Percentiles rank a stretch among this genome's conserved stretches.
Evolutionary conservation across 2,888 invertebrate species (phyloP).

Genomic region (Lypha dubia): DNA sequence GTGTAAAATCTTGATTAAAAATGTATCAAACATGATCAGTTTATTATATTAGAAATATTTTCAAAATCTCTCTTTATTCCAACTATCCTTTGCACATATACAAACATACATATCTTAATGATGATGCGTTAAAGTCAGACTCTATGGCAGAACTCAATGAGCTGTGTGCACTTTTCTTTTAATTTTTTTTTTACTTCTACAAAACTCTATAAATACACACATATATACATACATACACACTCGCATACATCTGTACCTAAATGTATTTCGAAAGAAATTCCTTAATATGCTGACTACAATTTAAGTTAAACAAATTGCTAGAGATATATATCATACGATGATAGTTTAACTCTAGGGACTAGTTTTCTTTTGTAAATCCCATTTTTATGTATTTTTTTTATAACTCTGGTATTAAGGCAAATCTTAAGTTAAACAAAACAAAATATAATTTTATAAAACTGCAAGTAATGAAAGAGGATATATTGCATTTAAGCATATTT

Average conservation of each 20-base stretch:
- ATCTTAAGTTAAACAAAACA: neutral
- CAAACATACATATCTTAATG: too few relatives aligned
- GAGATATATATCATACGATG: constrained; percentile 23
- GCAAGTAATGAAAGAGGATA: neutral
- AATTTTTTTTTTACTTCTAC: too few relatives aligned
- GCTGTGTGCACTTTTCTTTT: too few relatives aligned
- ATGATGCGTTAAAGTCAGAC: too few relatives aligned
- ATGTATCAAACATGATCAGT: too few relatives aligned
- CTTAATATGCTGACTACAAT: constrained; percentile 39
- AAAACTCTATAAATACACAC: neutral
- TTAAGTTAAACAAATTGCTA: constrained; percentile 30
- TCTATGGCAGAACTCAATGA: too few relatives aligned
- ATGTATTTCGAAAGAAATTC: neutral
- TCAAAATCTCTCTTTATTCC: too few relatives aligned
- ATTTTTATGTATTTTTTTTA: neutral
- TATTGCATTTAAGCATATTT: neutral
- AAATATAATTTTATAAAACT: neutral
- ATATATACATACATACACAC: neutral
- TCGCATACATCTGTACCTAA: neutral
- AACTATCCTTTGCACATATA: too few relatives aligned
- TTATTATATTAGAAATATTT: too few relatives aligned
- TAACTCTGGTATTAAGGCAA: neutral
- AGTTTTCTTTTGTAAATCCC: neutral
- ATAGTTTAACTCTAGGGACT: constrained; percentile 34
- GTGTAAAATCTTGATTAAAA: too few relatives aligned